Conservation (phyloP, 2,888 invertebrate genomes). For the Hipparchia semele region DNA sequence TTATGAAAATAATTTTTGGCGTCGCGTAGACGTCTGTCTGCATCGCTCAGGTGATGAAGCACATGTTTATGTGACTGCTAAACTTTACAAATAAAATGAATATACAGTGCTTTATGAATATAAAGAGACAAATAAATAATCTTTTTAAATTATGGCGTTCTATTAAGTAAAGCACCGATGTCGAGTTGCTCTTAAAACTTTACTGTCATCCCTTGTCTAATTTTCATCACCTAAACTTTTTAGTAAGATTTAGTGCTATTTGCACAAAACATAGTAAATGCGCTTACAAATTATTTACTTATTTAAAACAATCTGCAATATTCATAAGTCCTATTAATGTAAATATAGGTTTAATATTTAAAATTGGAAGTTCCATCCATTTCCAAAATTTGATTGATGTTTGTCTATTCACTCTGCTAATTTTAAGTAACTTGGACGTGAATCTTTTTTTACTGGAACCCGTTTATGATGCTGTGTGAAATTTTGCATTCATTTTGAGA, state of each 20-base stretch:
- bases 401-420: conserved; percentile 38
- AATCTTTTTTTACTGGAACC: conserved; percentile 37
- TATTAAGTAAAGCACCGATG: conserved; percentile 24
- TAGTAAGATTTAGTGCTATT: conserved; percentile 3
- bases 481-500: conserved; percentile 29
- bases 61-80: conserved; percentile 77
- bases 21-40: conserved; percentile 78
- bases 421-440: conserved; percentile 49
- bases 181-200: not conserved
- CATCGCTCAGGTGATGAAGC: conserved; percentile 78
- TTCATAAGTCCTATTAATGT: conserved; percentile 72
- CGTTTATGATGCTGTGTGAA: conserved; percentile 29
- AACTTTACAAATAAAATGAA: conserved; percentile 20
- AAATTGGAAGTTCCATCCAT: conserved; percentile 73
- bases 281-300: conserved; percentile 60
- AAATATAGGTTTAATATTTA: conserved; percentile 80
- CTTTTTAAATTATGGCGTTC: conserved; percentile 46
- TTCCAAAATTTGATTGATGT: conserved; percentile 47
- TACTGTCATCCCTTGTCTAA: not conserved
- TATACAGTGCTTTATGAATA: conserved; percentile 14
- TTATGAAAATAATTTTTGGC: conserved; percentile 41
- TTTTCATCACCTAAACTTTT: not conserved
- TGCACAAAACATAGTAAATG: conserved; percentile 42
- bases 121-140: conserved; percentile 16
- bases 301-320: conserved; percentile 49